Evolutionary conservation across 2,113 vertebrate species (phyloP).

Genomic region (Pycnonotus jocosus): DNA sequence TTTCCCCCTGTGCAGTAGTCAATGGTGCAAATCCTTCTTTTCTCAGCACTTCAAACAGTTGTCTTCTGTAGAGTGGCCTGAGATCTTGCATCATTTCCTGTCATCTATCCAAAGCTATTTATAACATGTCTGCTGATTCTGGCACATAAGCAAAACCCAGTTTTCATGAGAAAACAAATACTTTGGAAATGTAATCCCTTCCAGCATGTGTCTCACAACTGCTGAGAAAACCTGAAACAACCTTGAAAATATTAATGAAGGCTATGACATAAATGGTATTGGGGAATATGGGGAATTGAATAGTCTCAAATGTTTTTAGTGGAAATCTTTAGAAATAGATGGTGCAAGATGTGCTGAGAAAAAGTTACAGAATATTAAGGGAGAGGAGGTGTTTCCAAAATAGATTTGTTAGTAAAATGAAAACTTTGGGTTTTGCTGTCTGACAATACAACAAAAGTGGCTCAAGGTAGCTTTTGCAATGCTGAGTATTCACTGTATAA

Average conservation of each 20-base stretch:
- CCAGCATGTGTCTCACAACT: not conserved
- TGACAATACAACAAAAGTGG: not conserved
- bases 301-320: not conserved
- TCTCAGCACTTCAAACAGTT: conserved; percentile 14
- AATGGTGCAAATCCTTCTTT: not conserved
- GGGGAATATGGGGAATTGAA: not conserved
- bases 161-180: conserved; percentile 28
- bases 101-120: conserved; percentile 51
- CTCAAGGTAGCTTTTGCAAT: not conserved
- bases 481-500: not conserved
- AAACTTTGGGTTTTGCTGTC: not conserved
- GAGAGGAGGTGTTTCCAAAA: not conserved
- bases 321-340: not conserved
- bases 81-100: conserved; percentile 52
- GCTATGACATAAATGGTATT: not conserved
- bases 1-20: not conserved
- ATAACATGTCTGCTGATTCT: conserved; percentile 20
- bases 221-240: not conserved
- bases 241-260: not conserved
- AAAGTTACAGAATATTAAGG: not conserved
- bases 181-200: not conserved
- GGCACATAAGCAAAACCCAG: not conserved
- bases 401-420: not conserved
- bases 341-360: not conserved
- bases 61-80: conserved; percentile 5